Evolutionary conservation across 92 coral and sea anemone genomes (phyloP), one percentile per base, ranked within the genome.

Genomic region (Porites divaricata): DNA sequence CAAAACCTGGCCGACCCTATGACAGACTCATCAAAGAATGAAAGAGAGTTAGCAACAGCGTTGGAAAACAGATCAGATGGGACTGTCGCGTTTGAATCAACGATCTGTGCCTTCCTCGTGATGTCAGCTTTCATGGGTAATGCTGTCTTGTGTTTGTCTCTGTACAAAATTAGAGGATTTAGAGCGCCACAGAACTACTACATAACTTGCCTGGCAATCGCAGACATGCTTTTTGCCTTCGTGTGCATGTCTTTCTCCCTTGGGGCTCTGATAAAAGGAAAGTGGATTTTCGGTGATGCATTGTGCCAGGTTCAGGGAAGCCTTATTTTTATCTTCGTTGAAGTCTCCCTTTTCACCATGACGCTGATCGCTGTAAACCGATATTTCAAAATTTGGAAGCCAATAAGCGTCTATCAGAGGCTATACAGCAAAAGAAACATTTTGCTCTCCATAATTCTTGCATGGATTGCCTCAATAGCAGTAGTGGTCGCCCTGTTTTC

Each of bases 301-400:
- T 50, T 66, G 24, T 79, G 83, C 59, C 83, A 79, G 53, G 63
- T 52, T 50, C 83, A 79, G 25, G 83, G 83, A 67, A 79, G 66
- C 17, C 49, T 67, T 22, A 79, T 65, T n/a, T 79, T 66, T 45
- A 65, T 79, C 52, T 22, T 24, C 49, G 83, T 67, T 24, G 24
- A 6, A 20, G 75, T 41, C 7, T 79, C 83, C 9, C n/a, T 66
- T 3, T 24, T 67, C 28, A 79, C 75, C 11, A 66, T 79, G 83
- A 56, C 75, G 17, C 74, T 79, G 63, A 79, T 79, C 19, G 83
- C 83, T 23, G 7, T 79, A 23, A 79, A 79, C 49, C 83, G 83
- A 2, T 79, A 48, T 52, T 67, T 79, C 75, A 79, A 67, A 64
- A 67, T 79, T 23, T 66, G 74, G 24, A 67, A 66, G 59, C 19